phyloP scores from a whole-genome alignment of 2,797 vertebrate genomes.

The Mycteria americana region DNA sequence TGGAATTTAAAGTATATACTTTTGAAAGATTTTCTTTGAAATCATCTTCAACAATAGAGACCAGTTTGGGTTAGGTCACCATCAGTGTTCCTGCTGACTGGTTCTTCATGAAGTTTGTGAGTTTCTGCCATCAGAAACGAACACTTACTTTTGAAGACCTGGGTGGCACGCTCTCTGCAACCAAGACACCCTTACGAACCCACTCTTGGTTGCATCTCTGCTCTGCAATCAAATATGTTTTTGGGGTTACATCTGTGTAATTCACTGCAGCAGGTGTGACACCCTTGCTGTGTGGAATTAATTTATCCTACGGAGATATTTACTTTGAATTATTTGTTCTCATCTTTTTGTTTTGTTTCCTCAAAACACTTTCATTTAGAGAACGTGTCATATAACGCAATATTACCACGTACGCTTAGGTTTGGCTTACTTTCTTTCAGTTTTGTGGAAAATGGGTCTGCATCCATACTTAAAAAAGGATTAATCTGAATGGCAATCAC shows the following conservation, averaged over 20 bases:
- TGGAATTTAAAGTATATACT: neutral
- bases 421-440: neutral
- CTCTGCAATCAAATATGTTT: neutral
- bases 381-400: fast-evolving
- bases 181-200: neutral
- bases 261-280: neutral
- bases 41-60: neutral
- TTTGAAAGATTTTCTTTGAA: neutral
- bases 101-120: neutral
- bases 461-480: neutral
- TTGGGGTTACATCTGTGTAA: neutral
- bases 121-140: neutral
- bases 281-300: neutral
- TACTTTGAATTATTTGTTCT: neutral
- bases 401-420: neutral
- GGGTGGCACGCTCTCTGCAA: neutral
- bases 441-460: neutral
- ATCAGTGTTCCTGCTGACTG: neutral
- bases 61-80: neutral
- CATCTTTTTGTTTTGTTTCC: neutral
- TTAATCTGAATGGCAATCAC: neutral
- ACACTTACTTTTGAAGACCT: neutral
- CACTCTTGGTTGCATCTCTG: neutral
- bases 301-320: neutral
- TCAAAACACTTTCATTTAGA: neutral